These are phyloP conservation scores for Chrysaora quinquecirrha DNA, from an alignment of 30 jellyfish, hydroid and myxozoan genomes.

Conservation along the genomic window DNA sequence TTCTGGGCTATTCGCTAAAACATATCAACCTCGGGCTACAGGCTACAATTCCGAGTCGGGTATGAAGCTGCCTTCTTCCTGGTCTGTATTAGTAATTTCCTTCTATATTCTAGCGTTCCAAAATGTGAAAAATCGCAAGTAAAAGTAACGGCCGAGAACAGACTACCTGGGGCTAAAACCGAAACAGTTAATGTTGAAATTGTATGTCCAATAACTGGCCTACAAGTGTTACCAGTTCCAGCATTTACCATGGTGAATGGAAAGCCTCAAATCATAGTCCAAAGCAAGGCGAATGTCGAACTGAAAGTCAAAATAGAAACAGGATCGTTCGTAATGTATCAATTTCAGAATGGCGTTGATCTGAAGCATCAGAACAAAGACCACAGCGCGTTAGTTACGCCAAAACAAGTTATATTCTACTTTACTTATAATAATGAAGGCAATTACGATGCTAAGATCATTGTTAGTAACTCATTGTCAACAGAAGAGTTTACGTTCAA, in stretches of 20 bases:
- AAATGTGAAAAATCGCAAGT: slow-evolving; percentile 11
- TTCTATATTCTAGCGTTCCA: background rate
- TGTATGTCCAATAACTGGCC: slow-evolving; percentile 40
- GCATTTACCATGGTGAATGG: background rate
- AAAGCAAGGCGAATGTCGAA: background rate
- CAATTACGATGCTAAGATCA: slow-evolving; percentile 1
- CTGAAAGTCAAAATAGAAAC: slow-evolving; percentile 12
- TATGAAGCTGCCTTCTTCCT: too few relatives aligned
- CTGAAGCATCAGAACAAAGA: background rate
- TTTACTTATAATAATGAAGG: slow-evolving; percentile 4
- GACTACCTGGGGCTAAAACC: slow-evolving; percentile 7
- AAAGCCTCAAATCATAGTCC: background rate
- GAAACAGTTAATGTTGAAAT: slow-evolving; percentile 21
- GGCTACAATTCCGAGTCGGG: too few relatives aligned
- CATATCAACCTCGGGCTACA: too few relatives aligned
- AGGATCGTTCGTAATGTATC: slow-evolving; percentile 47
- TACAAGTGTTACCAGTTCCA: slow-evolving; percentile 16
- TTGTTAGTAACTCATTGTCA: slow-evolving; percentile 31
- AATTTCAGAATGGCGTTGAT: slow-evolving; percentile 12
- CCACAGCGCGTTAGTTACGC: slow-evolving; percentile 24
- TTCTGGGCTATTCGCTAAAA: too few relatives aligned
- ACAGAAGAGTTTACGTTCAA: slow-evolving; percentile 3
- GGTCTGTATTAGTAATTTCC: too few relatives aligned
- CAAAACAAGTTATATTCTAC: slow-evolving; percentile 1
- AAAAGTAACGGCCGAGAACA: slow-evolving; percentile 38